phyloP scores from a whole-genome alignment of 2,888 invertebrate species.

The Xylota segnis region DNA sequence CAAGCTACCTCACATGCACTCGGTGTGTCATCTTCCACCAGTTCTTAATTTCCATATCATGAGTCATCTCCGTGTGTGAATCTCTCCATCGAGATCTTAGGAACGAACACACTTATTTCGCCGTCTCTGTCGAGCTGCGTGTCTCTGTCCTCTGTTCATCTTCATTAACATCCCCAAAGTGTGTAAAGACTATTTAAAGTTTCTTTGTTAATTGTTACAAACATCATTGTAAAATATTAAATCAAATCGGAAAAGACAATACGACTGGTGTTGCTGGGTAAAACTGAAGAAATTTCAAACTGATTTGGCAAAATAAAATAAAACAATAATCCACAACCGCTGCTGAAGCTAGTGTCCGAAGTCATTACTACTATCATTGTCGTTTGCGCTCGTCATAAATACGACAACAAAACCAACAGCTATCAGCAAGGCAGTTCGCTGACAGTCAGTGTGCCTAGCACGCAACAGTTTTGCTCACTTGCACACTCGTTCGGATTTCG shows the following conservation, averaged over 20 bases:
- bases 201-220: conserved; percentile 75
- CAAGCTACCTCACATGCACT: conserved; percentile 19
- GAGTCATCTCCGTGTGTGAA: conserved; percentile 72
- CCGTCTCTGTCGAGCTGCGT: conserved; percentile 53
- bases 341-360: conserved; percentile 35
- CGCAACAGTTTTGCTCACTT: conserved; percentile 5
- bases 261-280: not conserved
- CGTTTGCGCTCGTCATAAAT: conserved; percentile 51
- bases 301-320: conserved; percentile 6
- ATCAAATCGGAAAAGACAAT: conserved; percentile 55
- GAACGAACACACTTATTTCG: conserved; percentile 60
- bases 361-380: conserved; percentile 44
- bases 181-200: conserved; percentile 63
- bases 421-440: conserved; percentile 8
- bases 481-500: conserved; percentile 73
- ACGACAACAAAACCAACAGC: conserved; percentile 22
- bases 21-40: conserved; percentile 42
- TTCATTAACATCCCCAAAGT: conserved; percentile 57
- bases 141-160: conserved; percentile 56
- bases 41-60: conserved; percentile 70
- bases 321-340: conserved; percentile 16
- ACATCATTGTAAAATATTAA: conserved; percentile 60
- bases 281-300: conserved; percentile 15
- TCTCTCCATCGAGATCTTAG: conserved; percentile 72
- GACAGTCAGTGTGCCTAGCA: conserved; percentile 10